Evolutionary conservation across 2,113 vertebrate species (phyloP), one percentile per base, ranked within the genome.

Genomic region (Laticauda laticaudata): DNA sequence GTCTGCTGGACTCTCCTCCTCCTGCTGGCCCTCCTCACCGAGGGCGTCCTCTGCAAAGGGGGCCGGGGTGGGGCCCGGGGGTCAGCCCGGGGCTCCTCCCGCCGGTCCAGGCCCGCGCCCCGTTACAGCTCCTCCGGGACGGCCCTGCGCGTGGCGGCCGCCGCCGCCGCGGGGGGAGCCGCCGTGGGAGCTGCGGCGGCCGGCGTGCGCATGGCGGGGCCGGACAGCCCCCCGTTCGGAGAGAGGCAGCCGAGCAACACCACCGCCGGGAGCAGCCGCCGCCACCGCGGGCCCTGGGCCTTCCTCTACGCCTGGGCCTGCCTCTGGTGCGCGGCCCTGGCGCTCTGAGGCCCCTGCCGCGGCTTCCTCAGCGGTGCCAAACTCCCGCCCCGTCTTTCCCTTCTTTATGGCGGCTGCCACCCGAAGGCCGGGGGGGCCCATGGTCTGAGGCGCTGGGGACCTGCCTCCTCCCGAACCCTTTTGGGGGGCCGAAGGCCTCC

Each of bases 31-130:
- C 96, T 98, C 94, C 95, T 98, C 81, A 97, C 94, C 26, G 98
- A 98, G 75, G 96, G 96, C 0, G 96, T 93, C 6, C 89, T 97
- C 75, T 95, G 95, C 57, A 98, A 98, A 93, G 98, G 98, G 0
- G 98, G 98, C 14, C 97, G 98, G 59, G 98, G 98, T 26, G 98
- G 98, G 0, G 98, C 98, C 26, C 95, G 98, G 85, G 98, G 98
- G 1, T 98, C 98, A 9, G 98, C 98, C 0, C 95, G 98, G 11
- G 97, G 97, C 34, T 81, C 88, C 4, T 95, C 96, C 0, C 98
- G 97, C 2, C 97, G 98, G 55, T 95, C 95, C 69, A 96, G 96
- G 91, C 53, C 57, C 4, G 86, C 54, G 5, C 91, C 94, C 0
- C 97, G 98, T 1, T 95, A 93, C 43, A 23, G 95, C 14, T 64